Evolutionary conservation across 2,797 vertebrate species (phyloP), one percentile per base, ranked within the genome.

Genomic region (Champsocephalus esox): DNA sequence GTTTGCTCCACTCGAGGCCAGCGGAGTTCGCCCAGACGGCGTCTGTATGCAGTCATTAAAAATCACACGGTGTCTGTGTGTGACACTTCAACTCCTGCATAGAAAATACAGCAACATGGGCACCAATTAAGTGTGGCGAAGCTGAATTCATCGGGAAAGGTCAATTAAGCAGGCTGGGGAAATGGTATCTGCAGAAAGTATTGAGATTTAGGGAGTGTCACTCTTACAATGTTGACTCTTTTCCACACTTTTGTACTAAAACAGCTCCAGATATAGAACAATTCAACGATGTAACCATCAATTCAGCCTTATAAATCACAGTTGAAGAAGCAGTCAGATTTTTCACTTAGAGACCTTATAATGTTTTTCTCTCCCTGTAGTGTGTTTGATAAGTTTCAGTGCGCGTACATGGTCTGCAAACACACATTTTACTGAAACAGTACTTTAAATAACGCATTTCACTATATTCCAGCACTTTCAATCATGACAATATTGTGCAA

Each of bases 101-200:
- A 60, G 57, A 75, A 84, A 79, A 82, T 9, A 52, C 59, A 49
- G 67, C 64, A 81, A 91, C 81, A 87, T 61, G 83, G 70, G 73
- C 72, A 75, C 79, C 82, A 90, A 88, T 89, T 91, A 91, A 83
- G 45, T 79, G 54, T 46, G 66, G 78, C 51, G 59, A 64, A 52
- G 81, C 63, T 58, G 83, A 85, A 87, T 89, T 86, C 61, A 83
- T 87, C 67, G 84, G 6, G 17, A 83, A 86, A 90, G 89, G 90
- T 91, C 89, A 89, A 89, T 82, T 81, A 84, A 78, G 74, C 51
- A 24, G 44, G 70, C 69, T 58, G 0, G 48, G 41, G 44, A 70
- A 73, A 71, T 13, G 4, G 46, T 73, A 64, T 69, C 66, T 49
- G 72, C 72, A 66, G 72, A 75, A 57, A 68, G 70, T 67, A 52